These are phyloP conservation scores for Ypsolopha sequella DNA, from an alignment of 2,888 invertebrate species.

Conservation along the genomic window DNA sequence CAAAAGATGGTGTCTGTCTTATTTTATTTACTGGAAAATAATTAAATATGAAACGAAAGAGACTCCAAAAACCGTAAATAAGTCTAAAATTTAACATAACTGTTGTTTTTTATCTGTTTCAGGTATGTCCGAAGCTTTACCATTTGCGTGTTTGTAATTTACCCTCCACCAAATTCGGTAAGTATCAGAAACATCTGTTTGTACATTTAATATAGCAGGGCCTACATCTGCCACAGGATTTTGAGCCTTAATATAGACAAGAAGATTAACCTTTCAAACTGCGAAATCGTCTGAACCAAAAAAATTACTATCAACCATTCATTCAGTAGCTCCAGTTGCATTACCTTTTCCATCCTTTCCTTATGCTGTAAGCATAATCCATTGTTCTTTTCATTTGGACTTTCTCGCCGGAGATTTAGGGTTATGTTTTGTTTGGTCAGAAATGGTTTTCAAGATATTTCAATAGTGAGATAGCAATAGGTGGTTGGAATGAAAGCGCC, in stretches of 20 bases:
- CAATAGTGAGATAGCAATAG: neutral
- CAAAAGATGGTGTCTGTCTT: no score
- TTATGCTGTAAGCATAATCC: no score
- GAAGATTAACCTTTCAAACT: neutral
- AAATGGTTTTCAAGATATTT: no score
- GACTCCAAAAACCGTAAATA: no score
- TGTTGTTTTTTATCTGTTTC: constrained; percentile 19
- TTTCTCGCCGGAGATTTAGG: no score
- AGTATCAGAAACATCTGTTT: neutral
- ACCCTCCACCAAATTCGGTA: neutral
- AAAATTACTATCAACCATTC: neutral
- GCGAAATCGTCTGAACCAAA: neutral
- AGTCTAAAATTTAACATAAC: no score
- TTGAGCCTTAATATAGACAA: neutral
- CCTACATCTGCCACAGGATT: constrained; percentile 8
- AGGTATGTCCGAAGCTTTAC: constrained; percentile 19
- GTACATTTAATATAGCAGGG: constrained; percentile 1
- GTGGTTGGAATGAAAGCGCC: constrained; percentile 20
- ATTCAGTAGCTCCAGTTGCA: neutral
- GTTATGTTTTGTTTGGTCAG: no score
- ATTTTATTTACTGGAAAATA: no score
- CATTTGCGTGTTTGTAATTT: neutral
- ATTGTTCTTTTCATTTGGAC: no score
- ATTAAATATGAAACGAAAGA: no score
- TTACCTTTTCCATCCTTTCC: neutral